Conservation (phyloP, 2,888 invertebrate species). For the Ophraella communa region DNA sequence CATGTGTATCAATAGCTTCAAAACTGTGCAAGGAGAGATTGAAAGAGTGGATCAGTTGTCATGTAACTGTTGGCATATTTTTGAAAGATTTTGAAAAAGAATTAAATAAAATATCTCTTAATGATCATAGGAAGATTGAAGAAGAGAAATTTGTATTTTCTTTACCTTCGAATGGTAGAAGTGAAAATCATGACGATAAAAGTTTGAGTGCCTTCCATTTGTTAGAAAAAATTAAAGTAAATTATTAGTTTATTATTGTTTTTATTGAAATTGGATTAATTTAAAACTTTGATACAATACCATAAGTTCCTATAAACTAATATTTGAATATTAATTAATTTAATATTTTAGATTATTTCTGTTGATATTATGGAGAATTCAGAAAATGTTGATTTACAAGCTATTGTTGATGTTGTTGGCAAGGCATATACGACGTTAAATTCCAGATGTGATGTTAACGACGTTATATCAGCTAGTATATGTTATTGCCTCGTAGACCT, state of each 20-base stretch:
- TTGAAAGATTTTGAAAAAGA: constrained; percentile 54
- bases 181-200: constrained; percentile 45
- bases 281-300: too few species aligned
- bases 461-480: constrained; percentile 45
- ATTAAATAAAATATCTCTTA: constrained; percentile 31
- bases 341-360: constrained; percentile 33
- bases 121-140: constrained; percentile 21
- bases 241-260: constrained; percentile 15
- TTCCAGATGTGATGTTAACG: constrained; percentile 54
- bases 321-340: not conserved
- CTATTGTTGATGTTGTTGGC: constrained; percentile 35
- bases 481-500: constrained; percentile 49
- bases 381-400: constrained; percentile 23
- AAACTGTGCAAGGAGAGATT: constrained; percentile 63
- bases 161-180: constrained; percentile 47
- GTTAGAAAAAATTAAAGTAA: constrained; percentile 50
- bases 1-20: constrained; percentile 62
- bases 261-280: too few species aligned
- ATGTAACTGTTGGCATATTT: constrained; percentile 57
- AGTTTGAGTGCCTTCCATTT: constrained; percentile 47
- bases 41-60: constrained; percentile 65
- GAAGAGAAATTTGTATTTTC: constrained; percentile 41
- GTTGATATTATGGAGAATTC: constrained; percentile 38
- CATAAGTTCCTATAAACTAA: too few species aligned
- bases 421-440: constrained; percentile 42